Base-by-base conservation (phyloP, 2,797 vertebrate species). In the Poecilia velifera region DNA sequence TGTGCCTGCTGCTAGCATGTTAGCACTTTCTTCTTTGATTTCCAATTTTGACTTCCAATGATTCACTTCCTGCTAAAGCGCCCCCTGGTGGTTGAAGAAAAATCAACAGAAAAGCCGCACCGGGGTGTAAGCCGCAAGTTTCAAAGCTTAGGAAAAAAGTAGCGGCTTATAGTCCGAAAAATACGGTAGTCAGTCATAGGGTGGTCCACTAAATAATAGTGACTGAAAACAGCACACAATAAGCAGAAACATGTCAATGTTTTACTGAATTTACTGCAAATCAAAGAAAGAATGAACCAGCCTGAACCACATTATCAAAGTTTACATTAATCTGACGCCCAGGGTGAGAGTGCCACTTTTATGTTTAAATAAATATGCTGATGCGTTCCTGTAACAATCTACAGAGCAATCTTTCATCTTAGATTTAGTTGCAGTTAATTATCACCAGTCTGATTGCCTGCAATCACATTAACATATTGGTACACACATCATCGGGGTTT, bases 371-470 rank as follows among this genome's bases (percentile, higher is more conserved):
- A 64, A 64, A 68, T 18, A 31, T 25, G 36, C 34, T 68, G 36
- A 16, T 39, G 36, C 20, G 12, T 68, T 41, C 34, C 64, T 68
- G 36, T 68, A 25, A 41, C 34, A 25, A 68, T 68, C 64, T 41
- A 3, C 8, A 68, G 18, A 68, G 64, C 2, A 46, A 28, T 45
- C n/a, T 45, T 41, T 8, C 22, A 41, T 68, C 25, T 16, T 14
- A 3, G 68, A 45, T 71, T 25, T 28, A 28, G 43, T 71, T 18
- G 2, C 25, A 28, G 68, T 28, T 71, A 45, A 71, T 46, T 71
- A 71, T 45, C 68, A 46, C 41, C 41, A 45, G 68, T 71, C n/a
- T 71, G 68, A 71, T 46, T 71, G 68, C 68, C 68, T 71, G 68
- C 43, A 46, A 46, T 46, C 68, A 71, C 68, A 71, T 71, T 46